phyloP scores from a whole-genome alignment of 2,113 vertebrate species.

The Lethenteron camtschaticum region DNA sequence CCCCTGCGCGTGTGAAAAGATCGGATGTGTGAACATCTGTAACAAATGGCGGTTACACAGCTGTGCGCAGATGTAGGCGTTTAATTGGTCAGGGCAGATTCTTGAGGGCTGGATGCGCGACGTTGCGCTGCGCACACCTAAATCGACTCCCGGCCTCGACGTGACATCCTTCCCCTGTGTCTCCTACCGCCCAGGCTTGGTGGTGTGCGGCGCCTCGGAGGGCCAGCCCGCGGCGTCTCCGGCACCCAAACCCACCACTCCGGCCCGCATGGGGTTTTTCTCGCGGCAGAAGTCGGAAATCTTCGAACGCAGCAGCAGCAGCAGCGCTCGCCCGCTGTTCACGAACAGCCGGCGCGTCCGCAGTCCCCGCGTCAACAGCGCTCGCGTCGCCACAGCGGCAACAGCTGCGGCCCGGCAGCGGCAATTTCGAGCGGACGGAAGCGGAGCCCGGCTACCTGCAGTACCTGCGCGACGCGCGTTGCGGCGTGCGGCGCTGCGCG shows the following conservation, averaged over 20 bases:
- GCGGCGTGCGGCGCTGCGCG: conserved; percentile 43
- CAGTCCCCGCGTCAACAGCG: not conserved
- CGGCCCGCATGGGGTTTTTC: conserved; percentile 63
- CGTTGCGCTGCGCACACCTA: too few relatives aligned
- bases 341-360: not conserved
- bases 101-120: too few relatives aligned
- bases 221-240: conserved; percentile 23
- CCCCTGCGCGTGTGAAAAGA: too few relatives aligned
- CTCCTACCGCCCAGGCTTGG: too few relatives aligned
- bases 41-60: too few relatives aligned
- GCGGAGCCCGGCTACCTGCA: conserved; percentile 69
- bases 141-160: too few relatives aligned
- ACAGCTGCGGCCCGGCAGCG: too few relatives aligned
- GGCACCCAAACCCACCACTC: conserved; percentile 42
- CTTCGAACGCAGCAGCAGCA: conserved; percentile 16
- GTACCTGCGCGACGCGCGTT: conserved; percentile 54
- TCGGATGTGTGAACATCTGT: too few relatives aligned
- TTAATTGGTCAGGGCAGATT: too few relatives aligned
- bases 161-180: too few relatives aligned
- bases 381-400: too few relatives aligned
- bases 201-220: not conserved
- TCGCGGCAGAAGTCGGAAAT: conserved; percentile 42
- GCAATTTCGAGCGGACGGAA: conserved; percentile 27
- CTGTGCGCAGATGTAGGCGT: too few relatives aligned
- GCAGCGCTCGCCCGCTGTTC: conserved; percentile 17